A percentile compares a stretch with the other conserved stretches of the same genome.
phyloP scores from a whole-genome alignment of 2,888 invertebrate species.

The Lepas anatifera region DNA sequence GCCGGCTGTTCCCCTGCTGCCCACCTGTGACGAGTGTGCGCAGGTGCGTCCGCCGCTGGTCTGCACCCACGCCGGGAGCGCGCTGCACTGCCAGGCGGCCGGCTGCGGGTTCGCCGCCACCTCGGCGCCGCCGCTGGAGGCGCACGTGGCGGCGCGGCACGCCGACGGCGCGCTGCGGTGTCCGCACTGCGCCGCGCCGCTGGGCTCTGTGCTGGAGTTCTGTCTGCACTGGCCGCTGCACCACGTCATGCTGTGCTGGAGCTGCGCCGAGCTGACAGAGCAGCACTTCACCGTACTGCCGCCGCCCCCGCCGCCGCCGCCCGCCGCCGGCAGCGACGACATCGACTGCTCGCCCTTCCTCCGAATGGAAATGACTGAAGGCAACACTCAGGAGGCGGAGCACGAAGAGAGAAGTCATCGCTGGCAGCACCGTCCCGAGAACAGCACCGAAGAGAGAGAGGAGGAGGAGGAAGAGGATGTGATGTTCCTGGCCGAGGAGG shows the following conservation, averaged over 20 bases:
- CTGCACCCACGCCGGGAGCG: neutral
- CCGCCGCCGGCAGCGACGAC: neutral
- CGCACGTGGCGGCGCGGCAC: neutral
- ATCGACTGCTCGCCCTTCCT: conserved; percentile 1
- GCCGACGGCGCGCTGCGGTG: conserved; percentile 20
- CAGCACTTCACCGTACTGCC: conserved; percentile 4
- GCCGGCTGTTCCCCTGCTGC: neutral
- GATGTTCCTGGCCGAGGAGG: neutral
- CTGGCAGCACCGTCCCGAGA: too few species aligned
- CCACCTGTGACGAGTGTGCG: neutral
- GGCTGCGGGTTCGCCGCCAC: neutral
- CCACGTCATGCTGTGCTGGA: conserved; percentile 10
- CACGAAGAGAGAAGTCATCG: too few species aligned
- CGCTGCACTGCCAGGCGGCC: neutral
- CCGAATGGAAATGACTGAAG: neutral
- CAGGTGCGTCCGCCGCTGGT: conserved; percentile 10
- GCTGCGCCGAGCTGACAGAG: conserved; percentile 1
- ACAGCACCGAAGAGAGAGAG: too few species aligned
- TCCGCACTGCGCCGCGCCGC: conserved; percentile 21
- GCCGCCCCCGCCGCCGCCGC: neutral
- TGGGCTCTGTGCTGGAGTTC: conserved; percentile 7
- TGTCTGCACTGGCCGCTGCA: conserved; percentile 11
- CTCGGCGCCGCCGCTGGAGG: neutral
- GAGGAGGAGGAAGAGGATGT: neutral
- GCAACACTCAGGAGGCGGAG: neutral